Conservation (phyloP, 2,113 vertebrate genomes). For the Saimiri boliviensis region DNA sequence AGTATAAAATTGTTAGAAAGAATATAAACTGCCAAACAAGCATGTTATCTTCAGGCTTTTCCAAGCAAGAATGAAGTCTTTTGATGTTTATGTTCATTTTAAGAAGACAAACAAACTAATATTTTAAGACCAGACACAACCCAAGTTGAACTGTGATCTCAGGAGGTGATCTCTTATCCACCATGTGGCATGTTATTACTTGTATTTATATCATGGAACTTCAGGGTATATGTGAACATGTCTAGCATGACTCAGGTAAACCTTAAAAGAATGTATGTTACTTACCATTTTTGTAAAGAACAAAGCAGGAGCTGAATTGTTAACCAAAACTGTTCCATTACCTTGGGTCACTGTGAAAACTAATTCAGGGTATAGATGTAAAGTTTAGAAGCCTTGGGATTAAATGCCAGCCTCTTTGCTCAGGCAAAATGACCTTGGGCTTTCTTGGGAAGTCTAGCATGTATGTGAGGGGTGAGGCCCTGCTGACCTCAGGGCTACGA, state of each 20-base stretch:
- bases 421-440: not conserved
- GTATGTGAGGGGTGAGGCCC: not conserved
- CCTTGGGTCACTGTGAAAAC: slow-evolving; percentile 63
- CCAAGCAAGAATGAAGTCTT: slow-evolving; percentile 60
- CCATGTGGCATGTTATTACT: slow-evolving; percentile 62
- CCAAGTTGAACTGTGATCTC: slow-evolving; percentile 59
- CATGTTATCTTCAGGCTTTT: slow-evolving; percentile 60
- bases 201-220: slow-evolving; percentile 73
- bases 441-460: not conserved
- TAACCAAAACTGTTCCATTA: slow-evolving; percentile 70
- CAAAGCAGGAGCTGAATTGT: slow-evolving; percentile 69
- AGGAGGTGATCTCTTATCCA: slow-evolving; percentile 66
- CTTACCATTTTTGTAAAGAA: slow-evolving; percentile 80
- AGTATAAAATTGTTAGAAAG: slow-evolving; percentile 59
- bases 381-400: slow-evolving; percentile 8
- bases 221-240: slow-evolving; percentile 70
- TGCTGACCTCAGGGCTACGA: slow-evolving; percentile 9
- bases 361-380: slow-evolving; percentile 54
- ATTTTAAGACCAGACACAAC: slow-evolving; percentile 59
- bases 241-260: slow-evolving; percentile 77
- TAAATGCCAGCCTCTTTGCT: slow-evolving; percentile 12
- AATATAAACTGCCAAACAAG: slow-evolving; percentile 64
- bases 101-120: slow-evolving; percentile 9
- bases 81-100: slow-evolving; percentile 45
- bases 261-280: slow-evolving; percentile 74